These are phyloP conservation scores for Ditylenchus weischeri DNA, from an alignment of 2,888 invertebrate species.

Conservation along the genomic window DNA sequence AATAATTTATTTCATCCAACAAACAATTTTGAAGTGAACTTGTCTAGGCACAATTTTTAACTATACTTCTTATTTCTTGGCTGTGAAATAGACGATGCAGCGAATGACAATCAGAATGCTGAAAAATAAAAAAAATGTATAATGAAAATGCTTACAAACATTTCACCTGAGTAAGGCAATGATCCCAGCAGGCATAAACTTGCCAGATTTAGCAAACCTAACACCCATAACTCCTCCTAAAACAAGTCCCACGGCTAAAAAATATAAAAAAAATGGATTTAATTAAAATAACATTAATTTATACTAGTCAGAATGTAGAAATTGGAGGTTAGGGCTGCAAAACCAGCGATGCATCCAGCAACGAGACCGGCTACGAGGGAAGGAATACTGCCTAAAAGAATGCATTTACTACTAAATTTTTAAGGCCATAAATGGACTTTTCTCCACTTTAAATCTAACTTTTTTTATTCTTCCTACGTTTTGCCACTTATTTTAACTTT, in stretches of 20 bases:
- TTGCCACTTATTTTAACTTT: no score
- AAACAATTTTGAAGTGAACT: no score
- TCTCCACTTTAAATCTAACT: no score
- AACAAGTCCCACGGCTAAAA: slow-evolving; percentile 23
- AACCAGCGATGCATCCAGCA: slow-evolving; percentile 27
- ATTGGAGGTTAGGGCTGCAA: slow-evolving; percentile 30
- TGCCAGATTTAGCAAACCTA: slow-evolving; percentile 32
- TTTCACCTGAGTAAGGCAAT: slow-evolving; percentile 27
- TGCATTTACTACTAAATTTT: no score
- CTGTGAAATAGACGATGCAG: slow-evolving; percentile 19
- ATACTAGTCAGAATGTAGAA: slow-evolving; percentile 21
- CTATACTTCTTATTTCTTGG: background rate
- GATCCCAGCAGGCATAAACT: slow-evolving; percentile 38
- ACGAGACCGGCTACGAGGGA: slow-evolving; percentile 31
- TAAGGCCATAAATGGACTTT: no score
- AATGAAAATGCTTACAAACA: background rate
- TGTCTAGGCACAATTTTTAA: no score
- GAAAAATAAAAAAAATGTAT: background rate
- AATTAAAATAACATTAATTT: slow-evolving; percentile 1
- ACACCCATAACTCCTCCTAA: slow-evolving; percentile 29
- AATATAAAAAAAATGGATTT: background rate
- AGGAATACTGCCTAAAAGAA: slow-evolving; percentile 17
- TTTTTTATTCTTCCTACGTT: no score
- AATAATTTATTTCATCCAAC: no score
- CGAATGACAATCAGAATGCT: slow-evolving; percentile 17